Base-by-base conservation (phyloP, 2,888 invertebrate genomes). In the Lamproptera curius region DNA sequence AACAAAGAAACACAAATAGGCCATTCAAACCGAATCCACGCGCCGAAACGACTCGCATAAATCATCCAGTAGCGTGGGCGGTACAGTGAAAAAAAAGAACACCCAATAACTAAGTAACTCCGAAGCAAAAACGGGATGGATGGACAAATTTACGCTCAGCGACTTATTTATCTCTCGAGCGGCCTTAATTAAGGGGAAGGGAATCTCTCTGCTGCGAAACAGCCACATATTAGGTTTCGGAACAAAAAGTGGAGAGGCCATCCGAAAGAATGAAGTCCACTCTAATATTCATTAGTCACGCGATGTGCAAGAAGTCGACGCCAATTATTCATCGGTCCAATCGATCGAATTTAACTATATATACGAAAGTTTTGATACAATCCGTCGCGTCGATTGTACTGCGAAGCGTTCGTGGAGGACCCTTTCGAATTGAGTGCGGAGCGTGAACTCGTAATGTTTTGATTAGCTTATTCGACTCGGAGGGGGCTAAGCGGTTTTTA, bases 261-360 rank as follows among this genome's bases (percentile, higher is more conserved):
- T 50, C 55, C 23, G 23, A 15, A 59, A 58, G 62, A 54, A 58
- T 59, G 59, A 59, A 58, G 66, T 71, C 80, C 20, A 8, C 40
- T 49, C 71, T 76, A 75, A 81, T 83, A 85, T 85, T 87, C 83
- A 86, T 87, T 87, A 84, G 67, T 61, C 59, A 65, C 75, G 77
- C 85, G 86, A 85, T 85, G 76, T 73, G 79, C 82, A 80, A 83
- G 77, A 87, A 83, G 82, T 80, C 77, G 71, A 70, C 58, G 54
- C 70, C 84, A 87, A 87, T 87, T 86, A 86, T 86, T 87, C 86
- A 85, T 82, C 72, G 65, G 60, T 61, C 69, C 9, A n/a, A 6
- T 20, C 73, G 76, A n/a, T 73, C 74, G 77, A 17, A 31, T 63
- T 81, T 81, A 82, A 84, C 81, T 76, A 76, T 60, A 81, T 79